Evolutionary conservation across 2,113 vertebrate species (phyloP), one percentile per base, ranked within the genome.

Genomic region (Montifringilla adamsi): DNA sequence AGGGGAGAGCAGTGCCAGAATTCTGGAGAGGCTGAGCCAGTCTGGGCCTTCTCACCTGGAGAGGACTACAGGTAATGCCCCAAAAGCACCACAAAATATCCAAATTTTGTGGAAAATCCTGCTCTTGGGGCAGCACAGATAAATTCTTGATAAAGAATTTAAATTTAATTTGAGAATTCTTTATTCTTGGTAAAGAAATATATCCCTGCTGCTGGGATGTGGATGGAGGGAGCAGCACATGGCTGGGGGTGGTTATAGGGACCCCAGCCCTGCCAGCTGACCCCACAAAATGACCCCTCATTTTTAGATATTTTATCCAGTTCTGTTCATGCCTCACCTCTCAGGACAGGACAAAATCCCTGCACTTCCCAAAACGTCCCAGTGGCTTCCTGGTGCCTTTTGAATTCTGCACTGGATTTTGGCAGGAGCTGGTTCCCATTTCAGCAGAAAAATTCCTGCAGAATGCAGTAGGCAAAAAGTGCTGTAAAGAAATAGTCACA

Each of bases 131-230:
- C n/a, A 72, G 43, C 33, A 49, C 5, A 58, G 15, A 18, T 18
- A 56, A 56, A n/a, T 22, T n/a, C 55, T 15, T 15, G 13, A n/a
- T 22, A n/a, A 56, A 56, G 31, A 22, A 15, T 10, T 56, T n/a
- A n/a, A 20, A n/a, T 7, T 56, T 22, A n/a, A 56, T n/a, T n/a
- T 7, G 33, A n/a, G 5, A 15, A 9, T 21, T 21, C 12, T 55
- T 33, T 55, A 4, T 21, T 52, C 15, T 28, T 28, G 50, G 28
- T 52, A 27, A 28, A 47, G 35, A 30, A 66, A 63, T 2, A 0
- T 0, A 4, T 16, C 19, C 6, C 0, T 3, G 31, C 10, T 87
- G 31, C 21, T 10, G 10, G 50, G 41, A 6, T 6, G 11, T 0
- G 26, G n/a, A 2, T 37, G 63, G 44, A 20, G 2, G 28, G 20